Conservation (phyloP, 2,888 invertebrate species). For the Mallateleia sp. region DNA sequence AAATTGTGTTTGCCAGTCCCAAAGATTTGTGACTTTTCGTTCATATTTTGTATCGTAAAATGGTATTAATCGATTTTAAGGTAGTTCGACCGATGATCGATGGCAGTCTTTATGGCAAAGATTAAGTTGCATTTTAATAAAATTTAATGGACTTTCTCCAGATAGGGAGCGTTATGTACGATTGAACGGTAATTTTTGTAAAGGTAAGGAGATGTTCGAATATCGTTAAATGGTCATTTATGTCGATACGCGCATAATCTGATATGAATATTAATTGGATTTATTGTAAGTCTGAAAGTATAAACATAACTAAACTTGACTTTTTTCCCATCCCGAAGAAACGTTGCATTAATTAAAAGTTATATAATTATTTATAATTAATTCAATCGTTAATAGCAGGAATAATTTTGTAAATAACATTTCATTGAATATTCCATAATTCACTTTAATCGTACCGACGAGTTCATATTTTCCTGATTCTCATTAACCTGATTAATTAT, state of each 20-base stretch:
- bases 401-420: not conserved
- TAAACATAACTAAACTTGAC: not conserved
- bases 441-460: not conserved
- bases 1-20: constrained; percentile 21
- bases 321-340: not conserved
- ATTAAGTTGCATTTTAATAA: constrained; percentile 61
- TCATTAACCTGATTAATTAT: constrained; percentile 22
- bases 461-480: not conserved
- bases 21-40: constrained; percentile 33
- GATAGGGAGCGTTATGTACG: constrained; percentile 52
- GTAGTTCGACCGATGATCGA: constrained; percentile 59
- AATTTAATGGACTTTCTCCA: constrained; percentile 66
- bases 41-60: constrained; percentile 46
- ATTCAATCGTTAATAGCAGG: not conserved
- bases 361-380: constrained; percentile 19
- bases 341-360: constrained; percentile 12
- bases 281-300: constrained; percentile 35
- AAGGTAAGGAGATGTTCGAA: constrained; percentile 39
- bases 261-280: constrained; percentile 62
- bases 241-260: constrained; percentile 60
- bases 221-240: constrained; percentile 67
- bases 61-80: constrained; percentile 64
- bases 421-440: not conserved
- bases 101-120: constrained; percentile 49
- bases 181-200: constrained; percentile 42